Base-by-base conservation (phyloP, 2,888 invertebrate species). In the Oligia fasciuncula region DNA sequence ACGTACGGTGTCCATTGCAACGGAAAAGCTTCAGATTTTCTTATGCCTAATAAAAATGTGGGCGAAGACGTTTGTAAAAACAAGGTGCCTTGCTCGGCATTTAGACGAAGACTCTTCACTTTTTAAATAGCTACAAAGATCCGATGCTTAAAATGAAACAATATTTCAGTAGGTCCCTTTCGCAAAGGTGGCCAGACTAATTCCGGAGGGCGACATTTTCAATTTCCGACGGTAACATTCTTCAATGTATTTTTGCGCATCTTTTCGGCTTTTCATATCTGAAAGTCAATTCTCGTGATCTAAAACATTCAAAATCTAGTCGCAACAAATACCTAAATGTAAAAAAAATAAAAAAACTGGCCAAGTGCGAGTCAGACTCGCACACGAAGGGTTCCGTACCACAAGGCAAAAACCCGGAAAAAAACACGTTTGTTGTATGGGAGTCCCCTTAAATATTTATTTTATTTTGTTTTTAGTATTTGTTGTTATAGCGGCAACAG, bases 91-190 rank as follows among this genome's bases (percentile, higher is more conserved):
- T 14, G 23, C 46, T 51, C n/a, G 17, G 35, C 57, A 57, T 46
- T 54, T 46, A 17, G 11, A 13, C 46, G 19, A 65, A 79, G 79
- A 83, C n/a, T n/a, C 63, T 73, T 65, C 67, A 57, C 51, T 57
- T 73, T 43, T 40, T 65, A 81, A 43, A 67, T 35, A 77, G 60
- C 51, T 46, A 46, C 23, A n/a, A 51, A 62, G 46, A 29, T 66
- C 13, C 43, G 46, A 40, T n/a, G 29, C 17, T 66, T 68, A 14
- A 19, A 69, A 46, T 77, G 13, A 40, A 70, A 60, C 51, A 35
- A 13, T 51, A 57, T 51, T 66, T 63, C 14, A 57, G 46, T 68
- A 63, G 1, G 3, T 23, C 14, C 19, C 6, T 43, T 19, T 54
- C 35, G 13, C 40, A 68, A n/a, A 79, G 35, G 19, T 40, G 40